A percentile compares a stretch with the other conserved stretches of the same genome.
Conservation (phyloP, 2,797 vertebrate genomes). For the Aphelocoma californica region DNA sequence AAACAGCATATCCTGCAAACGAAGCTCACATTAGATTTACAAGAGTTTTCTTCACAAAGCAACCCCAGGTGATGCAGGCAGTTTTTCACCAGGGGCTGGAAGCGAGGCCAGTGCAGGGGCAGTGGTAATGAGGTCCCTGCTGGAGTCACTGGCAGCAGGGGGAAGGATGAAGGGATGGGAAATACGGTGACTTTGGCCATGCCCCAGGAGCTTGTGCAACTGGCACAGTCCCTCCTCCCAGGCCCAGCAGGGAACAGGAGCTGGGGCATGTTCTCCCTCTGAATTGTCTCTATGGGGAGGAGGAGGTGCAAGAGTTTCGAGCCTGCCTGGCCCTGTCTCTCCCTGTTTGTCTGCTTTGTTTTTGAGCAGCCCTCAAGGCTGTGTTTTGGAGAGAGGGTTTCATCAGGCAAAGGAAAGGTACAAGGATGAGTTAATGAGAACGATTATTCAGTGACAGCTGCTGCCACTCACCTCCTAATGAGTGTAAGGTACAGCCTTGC, state of each 20-base stretch:
- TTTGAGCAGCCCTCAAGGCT: slow-evolving; percentile 2
- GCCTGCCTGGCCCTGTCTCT: not conserved
- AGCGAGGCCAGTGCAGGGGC: not conserved
- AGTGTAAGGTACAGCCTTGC: not conserved
- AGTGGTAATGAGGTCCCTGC: not conserved
- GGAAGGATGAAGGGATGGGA: not conserved
- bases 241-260: not conserved
- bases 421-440: slow-evolving; percentile 45
- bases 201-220: not conserved
- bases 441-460: slow-evolving; percentile 40
- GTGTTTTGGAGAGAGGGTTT: slow-evolving; percentile 8
- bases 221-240: fast-evolving
- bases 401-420: not conserved
- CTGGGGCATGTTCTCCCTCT: not conserved
- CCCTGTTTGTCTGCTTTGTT: not conserved
- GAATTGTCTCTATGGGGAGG: not conserved
- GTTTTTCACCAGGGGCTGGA: not conserved
- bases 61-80: not conserved
- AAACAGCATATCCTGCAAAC: not conserved
- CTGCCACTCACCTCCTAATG: slow-evolving; percentile 7
- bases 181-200: not conserved
- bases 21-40: not conserved
- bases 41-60: not conserved
- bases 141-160: not conserved
- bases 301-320: not conserved